Evolutionary conservation across 2,797 vertebrate species (phyloP), one percentile per base, ranked within the genome.

Genomic region (Xiphorhynchus erythropygius): DNA sequence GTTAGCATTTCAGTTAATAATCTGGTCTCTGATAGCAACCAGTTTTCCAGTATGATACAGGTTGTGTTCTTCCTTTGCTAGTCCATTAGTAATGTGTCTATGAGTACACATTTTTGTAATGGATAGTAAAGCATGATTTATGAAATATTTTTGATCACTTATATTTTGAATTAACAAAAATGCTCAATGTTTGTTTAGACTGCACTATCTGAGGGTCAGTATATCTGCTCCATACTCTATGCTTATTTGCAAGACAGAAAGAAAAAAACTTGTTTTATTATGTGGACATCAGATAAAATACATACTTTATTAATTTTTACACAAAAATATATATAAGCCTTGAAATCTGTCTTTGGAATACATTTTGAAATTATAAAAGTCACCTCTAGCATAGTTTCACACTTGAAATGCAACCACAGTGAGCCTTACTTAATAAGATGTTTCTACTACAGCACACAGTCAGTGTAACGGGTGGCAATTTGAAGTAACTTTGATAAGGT

Each of bases 401-500:
- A 83, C 59, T 91, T 83, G 68, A 94, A 95, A 92, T 94, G n/a
- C 32, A 88, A 78, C 73, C 74, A 96, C 57, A 73, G 24, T 1
- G 7, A 71, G 19, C 56, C 46, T 49, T 91, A 50, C 25, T 78
- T 95, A 89, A 68, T 87, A 91, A 63, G 49, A 52, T 52, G 69
- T 94, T 93, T 95, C 84, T 81, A 27, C 57, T 80, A 39, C 19
- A 83, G 49, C 76, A 88, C 73, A 80, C 50, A 94, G 57, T 84
- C 79, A 83, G 74, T 91, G 96, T 89, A 96, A 96, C 5, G 7
- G 42, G 69, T 92, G 41, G 78, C 49, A 93, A 84, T 96, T 95
- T 92, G 77, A 94, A 94, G 64, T 65, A 96, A 96, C 87, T 94
- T 95, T 97, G 87, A 87, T 94, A 91, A 96, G 96, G 93, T 94